A percentile compares a stretch with the other conserved stretches of the same genome.
These are phyloP conservation scores for Eurypyga helias DNA, from an alignment of 2,113 vertebrate species.

Conservation along the genomic window DNA sequence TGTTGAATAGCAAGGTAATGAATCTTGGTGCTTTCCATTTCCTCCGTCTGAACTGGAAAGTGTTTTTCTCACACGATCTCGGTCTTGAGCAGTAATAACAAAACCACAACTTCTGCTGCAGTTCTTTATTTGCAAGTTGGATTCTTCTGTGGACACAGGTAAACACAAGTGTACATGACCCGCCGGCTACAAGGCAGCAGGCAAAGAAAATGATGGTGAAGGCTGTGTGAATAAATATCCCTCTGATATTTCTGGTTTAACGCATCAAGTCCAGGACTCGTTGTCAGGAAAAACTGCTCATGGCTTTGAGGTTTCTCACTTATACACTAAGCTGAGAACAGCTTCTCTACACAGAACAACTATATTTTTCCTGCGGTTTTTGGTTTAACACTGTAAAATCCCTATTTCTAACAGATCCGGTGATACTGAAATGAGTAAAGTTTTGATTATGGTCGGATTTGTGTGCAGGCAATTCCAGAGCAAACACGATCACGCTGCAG, in stretches of 20 bases:
- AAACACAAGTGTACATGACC: neutral
- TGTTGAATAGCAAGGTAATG: neutral
- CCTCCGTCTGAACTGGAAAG: neutral
- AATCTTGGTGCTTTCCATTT: neutral
- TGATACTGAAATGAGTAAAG: neutral
- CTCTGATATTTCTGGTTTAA: neutral
- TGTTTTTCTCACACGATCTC: neutral
- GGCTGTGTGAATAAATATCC: neutral
- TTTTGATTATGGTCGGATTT: neutral
- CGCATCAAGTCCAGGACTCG: neutral
- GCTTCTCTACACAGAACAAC: neutral
- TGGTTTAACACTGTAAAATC: neutral
- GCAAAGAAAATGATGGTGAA: neutral
- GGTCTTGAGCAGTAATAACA: neutral
- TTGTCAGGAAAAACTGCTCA: neutral
- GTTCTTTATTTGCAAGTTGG: neutral
- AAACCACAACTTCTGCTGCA: neutral
- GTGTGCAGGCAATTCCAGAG: neutral
- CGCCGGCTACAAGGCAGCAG: neutral
- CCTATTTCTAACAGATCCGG: neutral
- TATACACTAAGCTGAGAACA: neutral
- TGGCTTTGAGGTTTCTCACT: conserved; percentile 28
- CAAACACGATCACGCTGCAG: neutral
- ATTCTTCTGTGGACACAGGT: neutral
- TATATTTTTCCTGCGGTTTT: neutral